These are phyloP conservation scores for Sebastes kiyomatsui DNA, from an alignment of 2,797 vertebrate genomes.

Conservation along the genomic window DNA sequence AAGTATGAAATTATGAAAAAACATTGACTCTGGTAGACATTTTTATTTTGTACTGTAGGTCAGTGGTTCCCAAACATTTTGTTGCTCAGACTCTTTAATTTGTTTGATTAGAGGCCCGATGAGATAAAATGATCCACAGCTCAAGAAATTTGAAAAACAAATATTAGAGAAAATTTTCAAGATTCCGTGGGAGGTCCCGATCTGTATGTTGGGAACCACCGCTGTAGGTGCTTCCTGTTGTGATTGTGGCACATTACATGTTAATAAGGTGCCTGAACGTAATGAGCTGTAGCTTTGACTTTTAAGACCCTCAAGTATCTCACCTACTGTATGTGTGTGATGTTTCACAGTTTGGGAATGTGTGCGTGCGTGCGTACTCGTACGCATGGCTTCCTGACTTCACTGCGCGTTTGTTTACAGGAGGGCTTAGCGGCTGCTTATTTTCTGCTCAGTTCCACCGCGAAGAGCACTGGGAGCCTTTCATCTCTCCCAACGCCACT, in stretches of 20 bases:
- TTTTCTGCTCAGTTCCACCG: slow-evolving; percentile 81
- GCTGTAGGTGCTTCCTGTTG: slow-evolving; percentile 6
- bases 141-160: not conserved
- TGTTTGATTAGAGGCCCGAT: not conserved
- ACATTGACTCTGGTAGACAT: not conserved
- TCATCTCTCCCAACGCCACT: slow-evolving; percentile 72
- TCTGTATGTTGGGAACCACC: not conserved
- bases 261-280: slow-evolving; percentile 17
- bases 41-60: not conserved
- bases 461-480: slow-evolving; percentile 73
- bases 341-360: slow-evolving; percentile 2
- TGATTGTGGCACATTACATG: not conserved
- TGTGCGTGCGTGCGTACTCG: slow-evolving; percentile 2
- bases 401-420: slow-evolving; percentile 78
- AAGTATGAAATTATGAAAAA: not conserved
- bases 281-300: slow-evolving; percentile 32
- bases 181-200: slow-evolving; percentile 19
- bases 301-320: slow-evolving; percentile 29
- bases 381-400: slow-evolving; percentile 73
- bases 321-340: slow-evolving; percentile 12
- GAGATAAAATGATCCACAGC: not conserved
- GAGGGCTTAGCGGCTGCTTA: slow-evolving; percentile 72
- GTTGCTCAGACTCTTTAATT: slow-evolving; percentile 3
- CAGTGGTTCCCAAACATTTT: not conserved
- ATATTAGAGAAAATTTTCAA: slow-evolving; percentile 5